Evolutionary conservation across 2,888 invertebrate genomes (phyloP).

Genomic region (Orthosia incerta): DNA sequence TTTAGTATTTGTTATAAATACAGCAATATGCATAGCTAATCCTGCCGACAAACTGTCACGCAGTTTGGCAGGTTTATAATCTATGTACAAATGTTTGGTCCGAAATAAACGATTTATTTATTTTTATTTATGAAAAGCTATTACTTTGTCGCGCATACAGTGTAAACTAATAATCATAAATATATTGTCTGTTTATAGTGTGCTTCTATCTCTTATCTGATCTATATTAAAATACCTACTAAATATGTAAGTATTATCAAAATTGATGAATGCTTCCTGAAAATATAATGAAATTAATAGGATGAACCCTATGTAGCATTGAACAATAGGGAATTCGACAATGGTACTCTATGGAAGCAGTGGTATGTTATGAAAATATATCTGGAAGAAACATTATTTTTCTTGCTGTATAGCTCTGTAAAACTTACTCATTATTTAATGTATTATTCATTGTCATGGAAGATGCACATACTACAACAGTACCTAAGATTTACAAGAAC

Average conservation of each 20-base stretch:
- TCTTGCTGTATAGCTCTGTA: neutral
- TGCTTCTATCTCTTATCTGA: neutral
- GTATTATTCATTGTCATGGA: neutral
- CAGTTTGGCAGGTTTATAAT: too few relatives aligned
- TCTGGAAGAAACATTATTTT: neutral
- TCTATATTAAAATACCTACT: neutral
- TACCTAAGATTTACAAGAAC: neutral
- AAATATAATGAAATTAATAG: too few relatives aligned
- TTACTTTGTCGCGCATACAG: too few relatives aligned
- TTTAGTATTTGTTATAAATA: neutral
- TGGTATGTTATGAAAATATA: neutral
- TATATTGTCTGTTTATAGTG: too few relatives aligned
- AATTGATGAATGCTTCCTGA: neutral
- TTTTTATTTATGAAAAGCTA: too few relatives aligned
- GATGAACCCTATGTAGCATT: neutral
- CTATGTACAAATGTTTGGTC: too few relatives aligned
- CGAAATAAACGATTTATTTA: too few relatives aligned
- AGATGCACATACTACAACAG: neutral
- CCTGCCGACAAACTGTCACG: too few relatives aligned
- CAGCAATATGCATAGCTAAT: neutral
- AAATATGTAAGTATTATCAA: neutral
- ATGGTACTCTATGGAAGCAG: neutral
- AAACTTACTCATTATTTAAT: conserved; percentile 1
- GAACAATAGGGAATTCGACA: neutral
- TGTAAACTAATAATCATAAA: too few relatives aligned